Percentiles rank a stretch among this genome's conserved stretches.
These are phyloP conservation scores for Stylophora pistillata DNA, from an alignment of 64 coral and sea anemone species.

Conservation along the genomic window DNA sequence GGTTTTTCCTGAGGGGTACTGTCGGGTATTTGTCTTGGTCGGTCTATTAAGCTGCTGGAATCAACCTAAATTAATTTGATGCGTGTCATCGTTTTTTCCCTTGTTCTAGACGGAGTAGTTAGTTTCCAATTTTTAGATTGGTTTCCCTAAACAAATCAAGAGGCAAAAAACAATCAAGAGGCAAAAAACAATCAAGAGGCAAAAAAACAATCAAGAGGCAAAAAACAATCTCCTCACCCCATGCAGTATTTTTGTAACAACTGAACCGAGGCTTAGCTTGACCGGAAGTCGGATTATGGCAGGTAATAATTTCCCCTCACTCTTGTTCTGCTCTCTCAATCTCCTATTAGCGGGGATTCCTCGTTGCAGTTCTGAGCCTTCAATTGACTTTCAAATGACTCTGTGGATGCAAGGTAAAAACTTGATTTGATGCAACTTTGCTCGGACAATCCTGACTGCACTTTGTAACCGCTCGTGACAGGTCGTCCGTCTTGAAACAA, in stretches of 20 bases:
- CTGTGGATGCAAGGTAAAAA: constrained; percentile 62
- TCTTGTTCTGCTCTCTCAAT: background rate
- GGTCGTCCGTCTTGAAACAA: too few species aligned
- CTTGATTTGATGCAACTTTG: background rate
- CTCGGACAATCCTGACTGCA: background rate
- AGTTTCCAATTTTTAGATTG: background rate
- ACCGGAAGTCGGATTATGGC: background rate
- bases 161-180: background rate
- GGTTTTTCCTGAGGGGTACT: background rate
- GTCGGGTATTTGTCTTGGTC: background rate
- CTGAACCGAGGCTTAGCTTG: background rate
- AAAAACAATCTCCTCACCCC: background rate
- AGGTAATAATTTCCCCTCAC: background rate
- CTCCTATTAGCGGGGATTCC: background rate
- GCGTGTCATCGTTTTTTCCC: background rate
- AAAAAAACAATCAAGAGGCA: background rate
- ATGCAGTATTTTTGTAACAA: background rate
- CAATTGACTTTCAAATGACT: constrained; percentile 45
- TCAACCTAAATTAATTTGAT: background rate
- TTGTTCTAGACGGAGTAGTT: background rate
- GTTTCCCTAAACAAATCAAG: background rate
- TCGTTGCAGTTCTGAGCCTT: constrained; percentile 30
- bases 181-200: background rate
- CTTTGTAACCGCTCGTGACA: too few species aligned
- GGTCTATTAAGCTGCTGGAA: background rate